phyloP scores from a whole-genome alignment of 2,113 vertebrate genomes.

The Indicator indicator region DNA sequence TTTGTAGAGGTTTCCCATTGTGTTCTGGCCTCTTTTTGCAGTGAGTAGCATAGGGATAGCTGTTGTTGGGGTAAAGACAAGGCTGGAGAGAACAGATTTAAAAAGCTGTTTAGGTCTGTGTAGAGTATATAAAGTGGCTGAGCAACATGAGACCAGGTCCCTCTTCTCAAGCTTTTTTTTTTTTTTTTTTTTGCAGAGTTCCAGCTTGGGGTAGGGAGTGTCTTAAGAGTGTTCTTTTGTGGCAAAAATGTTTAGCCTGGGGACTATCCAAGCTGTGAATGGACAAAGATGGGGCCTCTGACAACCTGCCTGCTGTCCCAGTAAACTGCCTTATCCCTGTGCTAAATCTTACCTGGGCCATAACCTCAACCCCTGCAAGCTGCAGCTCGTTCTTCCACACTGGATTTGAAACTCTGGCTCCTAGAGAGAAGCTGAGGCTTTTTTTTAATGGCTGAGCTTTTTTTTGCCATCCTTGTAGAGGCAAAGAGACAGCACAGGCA shows the following conservation, averaged over 20 bases:
- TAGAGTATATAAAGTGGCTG: background rate
- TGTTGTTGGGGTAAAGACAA: background rate
- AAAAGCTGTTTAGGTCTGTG: background rate
- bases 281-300: background rate
- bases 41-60: background rate
- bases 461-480: background rate
- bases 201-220: background rate
- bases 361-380: background rate
- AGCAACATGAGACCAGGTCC: background rate
- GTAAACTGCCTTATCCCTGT: background rate
- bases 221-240: background rate
- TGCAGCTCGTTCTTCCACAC: background rate
- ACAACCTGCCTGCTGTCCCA: background rate
- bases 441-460: background rate
- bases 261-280: background rate
- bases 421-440: background rate
- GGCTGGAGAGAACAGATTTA: background rate
- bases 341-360: background rate
- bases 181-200: background rate
- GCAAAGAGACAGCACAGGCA: background rate
- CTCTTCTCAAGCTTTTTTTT: background rate
- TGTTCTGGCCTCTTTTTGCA: background rate
- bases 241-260: background rate
- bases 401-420: background rate
- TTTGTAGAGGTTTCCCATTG: background rate